Conservation (phyloP, 2,888 invertebrate species). For the Nephrotoma appendiculata region DNA sequence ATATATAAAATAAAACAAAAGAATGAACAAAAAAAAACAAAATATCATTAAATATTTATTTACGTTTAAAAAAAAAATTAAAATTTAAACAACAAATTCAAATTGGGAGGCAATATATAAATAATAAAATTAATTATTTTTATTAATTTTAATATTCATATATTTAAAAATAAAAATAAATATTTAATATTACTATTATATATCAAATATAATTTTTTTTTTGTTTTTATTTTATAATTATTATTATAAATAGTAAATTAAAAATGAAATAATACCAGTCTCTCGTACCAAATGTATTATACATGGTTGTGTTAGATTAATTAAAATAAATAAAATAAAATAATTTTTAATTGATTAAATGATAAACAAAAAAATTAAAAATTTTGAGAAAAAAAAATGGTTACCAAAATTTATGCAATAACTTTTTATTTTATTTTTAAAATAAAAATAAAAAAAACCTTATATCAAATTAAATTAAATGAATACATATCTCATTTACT, state of each 20-base stretch:
- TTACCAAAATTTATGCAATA: background rate
- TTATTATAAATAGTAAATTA: background rate
- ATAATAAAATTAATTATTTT: background rate
- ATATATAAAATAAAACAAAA: background rate
- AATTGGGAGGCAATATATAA: background rate
- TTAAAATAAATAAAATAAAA: background rate
- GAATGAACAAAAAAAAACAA: background rate
- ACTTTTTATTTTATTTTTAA: background rate
- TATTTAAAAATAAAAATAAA: background rate
- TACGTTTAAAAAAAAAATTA: background rate
- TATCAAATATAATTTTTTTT: background rate
- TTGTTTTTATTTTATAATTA: background rate
- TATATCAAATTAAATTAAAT: slow-evolving; percentile 1
- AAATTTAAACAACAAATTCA: background rate
- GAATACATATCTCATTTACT: slow-evolving; percentile 1
- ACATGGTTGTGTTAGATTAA: slow-evolving; percentile 6
- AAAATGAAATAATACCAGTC: background rate
- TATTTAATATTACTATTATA: background rate
- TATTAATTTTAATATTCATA: background rate
- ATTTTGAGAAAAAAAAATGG: background rate
- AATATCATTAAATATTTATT: background rate
- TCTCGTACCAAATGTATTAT: slow-evolving; percentile 6
- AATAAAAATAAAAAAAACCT: background rate
- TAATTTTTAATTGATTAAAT: background rate
- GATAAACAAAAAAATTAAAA: background rate